Base-by-base conservation (phyloP, 2,888 invertebrate genomes). In the Hanleya hanleyi region DNA sequence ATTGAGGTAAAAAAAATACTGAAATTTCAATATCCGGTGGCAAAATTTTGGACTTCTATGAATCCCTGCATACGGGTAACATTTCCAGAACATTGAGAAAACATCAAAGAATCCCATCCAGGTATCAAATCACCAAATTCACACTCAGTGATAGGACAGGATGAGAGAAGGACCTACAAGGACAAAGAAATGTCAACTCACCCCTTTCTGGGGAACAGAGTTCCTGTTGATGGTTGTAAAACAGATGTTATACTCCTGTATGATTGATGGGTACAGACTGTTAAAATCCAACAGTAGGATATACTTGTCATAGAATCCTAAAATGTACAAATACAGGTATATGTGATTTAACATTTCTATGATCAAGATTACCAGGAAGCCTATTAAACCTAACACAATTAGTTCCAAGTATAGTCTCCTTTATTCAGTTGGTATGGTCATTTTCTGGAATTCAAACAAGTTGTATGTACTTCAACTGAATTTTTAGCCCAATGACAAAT, bases 201-300 rank as follows among this genome's bases (percentile, higher is more conserved):
- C n/a, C n/a, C n/a, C n/a, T n/a, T n/a, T n/a, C n/a, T n/a, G n/a
- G n/a, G n/a, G n/a, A n/a, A n/a, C n/a, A n/a, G n/a, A n/a, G n/a
- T n/a, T 75, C 29, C 85, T 77, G 66, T 81, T 79, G 22, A 90
- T 84, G n/a, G 99, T 99, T 0, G 99, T 99, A 89, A 99, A 99
- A 90, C 99, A 99, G 81, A 99, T 96, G 90, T 99, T 99, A 90
- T 96, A 99, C 89, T 99, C 99, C 89, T 99, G 99, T 83, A 99
- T 99, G 80, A 99, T 99, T 88, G 98, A 98, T 0, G 99, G 99
- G 91, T 99, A 99, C 71, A 99, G 92, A 0, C 98, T 98, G 92
- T 99, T 99, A 91, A 99, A 99, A 88, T 99, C 99, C 96, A 99
- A 96, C 18, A 99, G 92, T 26, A 99, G 92, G 74, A 99, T 95